Base-by-base conservation (phyloP, 1,140 invertebrate species). In the Caenorhabditis briggsae region DNA sequence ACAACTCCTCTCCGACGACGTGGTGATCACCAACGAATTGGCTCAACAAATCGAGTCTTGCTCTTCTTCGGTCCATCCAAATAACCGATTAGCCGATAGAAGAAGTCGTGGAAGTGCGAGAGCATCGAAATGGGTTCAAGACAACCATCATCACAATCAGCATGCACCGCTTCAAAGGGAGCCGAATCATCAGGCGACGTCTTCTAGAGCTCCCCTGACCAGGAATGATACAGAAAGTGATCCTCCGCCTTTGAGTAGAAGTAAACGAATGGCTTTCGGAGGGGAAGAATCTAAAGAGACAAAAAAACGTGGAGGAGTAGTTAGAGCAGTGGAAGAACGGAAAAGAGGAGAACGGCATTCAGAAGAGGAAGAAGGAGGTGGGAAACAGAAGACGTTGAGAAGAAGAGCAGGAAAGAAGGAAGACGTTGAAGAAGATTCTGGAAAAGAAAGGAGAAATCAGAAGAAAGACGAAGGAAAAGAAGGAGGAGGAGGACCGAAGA, bases 71-170 rank as follows among this genome's bases (percentile, higher is more conserved):
- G 18, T n/a, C 8, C 70, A 78, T 53, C 33, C 70, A n/a, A n/a
- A 33, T 33, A 33, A 12, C 25, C 70, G 70, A 12, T 46, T 78
- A 16, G 48, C 70, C 1, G 70, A 78, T 23, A 50, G 70, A 50
- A 50, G 70, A 78, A 78, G 46, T 23, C 70, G 70, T 50, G 70
- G 70, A 8, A 50, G 46, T 25, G 70, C 70, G 1, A 18, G 46
- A 23, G 70, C 70, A 11, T 78, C 70, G 5, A 78, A 78, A 53
- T 78, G 70, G 70, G 70, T 78, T 78, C 70, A 78, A 23, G 70
- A 78, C 3, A 78, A 78, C 11, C 64, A 64, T 70, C 5, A 53
- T 41, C 25, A 33, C 23, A 65, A 12, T n/a, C 56, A 58, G 2
- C 56, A 58, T 58, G 14, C 56, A n/a, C 56, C 56, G 2, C 43